A percentile compares a stretch with the other conserved stretches of the same genome.
Conservation (phyloP, 2,888 invertebrate species). For the Tetramorium bicarinatum region DNA sequence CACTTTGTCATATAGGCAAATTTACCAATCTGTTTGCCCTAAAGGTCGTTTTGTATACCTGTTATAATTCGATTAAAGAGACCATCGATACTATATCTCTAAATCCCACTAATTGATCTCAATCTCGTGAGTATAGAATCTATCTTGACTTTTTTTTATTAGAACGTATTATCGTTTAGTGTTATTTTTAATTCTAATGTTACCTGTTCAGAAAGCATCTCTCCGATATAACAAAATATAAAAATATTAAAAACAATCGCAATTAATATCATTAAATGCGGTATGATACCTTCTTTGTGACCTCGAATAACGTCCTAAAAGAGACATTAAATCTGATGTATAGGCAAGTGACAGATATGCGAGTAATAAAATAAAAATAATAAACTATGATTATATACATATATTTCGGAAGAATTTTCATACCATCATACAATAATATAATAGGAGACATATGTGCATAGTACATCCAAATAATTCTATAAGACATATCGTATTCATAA, state of each 20-base stretch:
- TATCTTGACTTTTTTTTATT: neutral
- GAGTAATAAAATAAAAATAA: neutral
- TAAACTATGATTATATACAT: neutral
- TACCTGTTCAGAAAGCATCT: constrained; percentile 77
- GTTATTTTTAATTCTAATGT: neutral
- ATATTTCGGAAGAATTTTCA: constrained; percentile 20
- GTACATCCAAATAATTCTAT: constrained; percentile 81
- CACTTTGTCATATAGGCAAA: constrained; percentile 79
- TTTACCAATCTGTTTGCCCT: constrained; percentile 78
- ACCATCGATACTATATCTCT: neutral
- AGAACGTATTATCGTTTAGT: neutral
- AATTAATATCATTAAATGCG: constrained; percentile 74
- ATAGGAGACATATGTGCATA: constrained; percentile 67
- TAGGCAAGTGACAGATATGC: too few species aligned
- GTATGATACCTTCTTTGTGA: constrained; percentile 72
- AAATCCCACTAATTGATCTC: neutral
- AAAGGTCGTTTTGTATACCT: constrained; percentile 29
- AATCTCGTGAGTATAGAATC: neutral
- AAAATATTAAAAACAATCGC: constrained; percentile 80
- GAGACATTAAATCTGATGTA: neutral
- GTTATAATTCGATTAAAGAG: neutral
- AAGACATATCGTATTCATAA: constrained; percentile 79
- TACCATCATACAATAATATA: constrained; percentile 66
- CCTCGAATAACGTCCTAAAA: constrained; percentile 76
- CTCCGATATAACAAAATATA: constrained; percentile 79